Base-by-base conservation (phyloP, 2,113 vertebrate species). In the Raphicerus campestris region DNA sequence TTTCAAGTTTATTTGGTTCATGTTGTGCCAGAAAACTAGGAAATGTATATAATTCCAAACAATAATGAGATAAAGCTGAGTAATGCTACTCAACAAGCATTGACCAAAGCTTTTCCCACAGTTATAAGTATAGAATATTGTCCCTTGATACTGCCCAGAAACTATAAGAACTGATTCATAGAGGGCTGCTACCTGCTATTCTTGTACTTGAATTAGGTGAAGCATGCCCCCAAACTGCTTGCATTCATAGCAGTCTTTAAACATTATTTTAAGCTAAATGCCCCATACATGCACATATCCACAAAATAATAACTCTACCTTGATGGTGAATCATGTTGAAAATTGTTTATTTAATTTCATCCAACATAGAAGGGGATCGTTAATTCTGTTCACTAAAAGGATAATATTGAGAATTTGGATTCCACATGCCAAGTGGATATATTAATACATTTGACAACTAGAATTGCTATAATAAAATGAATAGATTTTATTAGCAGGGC, bases 271-370 rank as follows among this genome's bases (percentile, higher is more conserved):
- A 97, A 97, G 92, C 83, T 94, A 63, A 96, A 88, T 53, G 30
- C 89, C 75, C 94, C 97, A 35, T 56, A 53, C 53, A 95, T 60
- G 53, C 49, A 96, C 49, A 73, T 96, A 98, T 97, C 96, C 93
- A 97, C 96, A 97, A 98, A 98, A 94, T 89, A 96, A 98, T 98
- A 98, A 96, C 58, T 53, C 92, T 96, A 87, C 87, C 47, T 83
- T 84, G 78, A 92, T 96, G 97, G 96, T 92, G 97, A 97, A 88
- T 98, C 87, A 89, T 10, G 56, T 87, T 93, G 84, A 81, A 98
- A 98, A 97, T 47, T 91, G 89, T 98, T 97, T 51, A 1, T 80
- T 98, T 97, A 35, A 1, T 85, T 86, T 94, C 28, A 89, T 61
- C 70, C 75, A 89, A 32, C 13, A 73, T 93, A 30, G 7, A 84